Percentiles rank a stretch among this genome's conserved stretches.
phyloP scores from a whole-genome alignment of 2,113 vertebrate genomes.

The Ailuropoda melanoleuca region DNA sequence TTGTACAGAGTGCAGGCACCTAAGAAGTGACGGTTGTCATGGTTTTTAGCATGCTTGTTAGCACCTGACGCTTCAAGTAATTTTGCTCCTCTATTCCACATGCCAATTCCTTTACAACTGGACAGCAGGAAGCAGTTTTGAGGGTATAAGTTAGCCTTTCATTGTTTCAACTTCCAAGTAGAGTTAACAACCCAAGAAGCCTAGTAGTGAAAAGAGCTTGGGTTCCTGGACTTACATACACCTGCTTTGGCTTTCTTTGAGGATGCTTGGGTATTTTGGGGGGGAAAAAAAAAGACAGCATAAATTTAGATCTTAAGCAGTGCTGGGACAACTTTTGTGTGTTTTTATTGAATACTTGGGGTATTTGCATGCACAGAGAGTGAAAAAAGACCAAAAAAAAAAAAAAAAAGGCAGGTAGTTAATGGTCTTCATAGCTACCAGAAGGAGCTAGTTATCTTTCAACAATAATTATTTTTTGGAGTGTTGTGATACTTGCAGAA shows the following conservation, averaged over 20 bases:
- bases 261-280: neutral
- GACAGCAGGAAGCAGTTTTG: conserved; percentile 62
- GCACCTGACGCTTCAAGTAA: neutral
- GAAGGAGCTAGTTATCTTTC: neutral
- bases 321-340: neutral
- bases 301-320: neutral
- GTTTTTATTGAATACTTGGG: neutral
- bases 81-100: neutral
- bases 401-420: neutral
- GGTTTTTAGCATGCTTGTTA: conserved; percentile 44
- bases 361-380: neutral
- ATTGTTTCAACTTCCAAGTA: conserved; percentile 70
- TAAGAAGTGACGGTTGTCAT: neutral
- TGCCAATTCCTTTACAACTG: conserved; percentile 49
- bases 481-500: neutral
- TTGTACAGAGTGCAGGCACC: neutral
- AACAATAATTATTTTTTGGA: neutral
- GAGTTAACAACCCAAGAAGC: neutral
- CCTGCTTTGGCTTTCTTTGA: neutral
- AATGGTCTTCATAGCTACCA: neutral
- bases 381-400: neutral
- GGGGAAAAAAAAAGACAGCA: rapidly evolving
- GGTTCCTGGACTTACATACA: neutral
- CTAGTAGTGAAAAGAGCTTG: conserved; percentile 49
- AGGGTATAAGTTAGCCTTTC: conserved; percentile 30